These are phyloP conservation scores for Chaetorhynchus papuensis DNA, from an alignment of 2,113 vertebrate species.

Conservation along the genomic window DNA sequence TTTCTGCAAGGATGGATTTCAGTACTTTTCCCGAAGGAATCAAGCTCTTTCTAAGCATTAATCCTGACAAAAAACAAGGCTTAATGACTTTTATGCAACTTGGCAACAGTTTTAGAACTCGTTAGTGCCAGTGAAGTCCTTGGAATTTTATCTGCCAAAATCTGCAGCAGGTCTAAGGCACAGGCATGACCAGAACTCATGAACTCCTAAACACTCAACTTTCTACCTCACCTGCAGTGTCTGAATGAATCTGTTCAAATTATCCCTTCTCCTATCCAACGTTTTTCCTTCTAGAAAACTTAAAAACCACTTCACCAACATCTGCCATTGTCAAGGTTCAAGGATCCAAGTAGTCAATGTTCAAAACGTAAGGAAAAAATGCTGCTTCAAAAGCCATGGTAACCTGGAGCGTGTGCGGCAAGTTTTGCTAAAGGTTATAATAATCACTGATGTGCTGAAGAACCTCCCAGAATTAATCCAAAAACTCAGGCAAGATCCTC, in stretches of 20 bases:
- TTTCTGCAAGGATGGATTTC: background rate
- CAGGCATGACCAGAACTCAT: background rate
- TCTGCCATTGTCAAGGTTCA: background rate
- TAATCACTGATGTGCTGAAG: background rate
- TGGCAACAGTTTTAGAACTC: background rate
- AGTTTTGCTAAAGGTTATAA: background rate
- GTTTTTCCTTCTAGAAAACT: background rate
- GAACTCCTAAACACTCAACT: background rate
- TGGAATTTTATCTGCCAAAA: background rate
- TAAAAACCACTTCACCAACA: background rate
- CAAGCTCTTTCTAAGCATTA: background rate
- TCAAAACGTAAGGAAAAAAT: background rate
- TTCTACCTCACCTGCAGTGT: background rate
- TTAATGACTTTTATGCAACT: background rate
- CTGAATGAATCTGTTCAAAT: background rate
- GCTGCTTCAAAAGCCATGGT: background rate
- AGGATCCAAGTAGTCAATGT: background rate
- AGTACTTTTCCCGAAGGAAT: background rate
- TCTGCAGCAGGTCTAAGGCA: background rate
- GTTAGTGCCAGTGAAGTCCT: background rate
- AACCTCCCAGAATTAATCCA: background rate
- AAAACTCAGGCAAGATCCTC: background rate
- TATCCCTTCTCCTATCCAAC: background rate
- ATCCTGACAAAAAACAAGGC: background rate
- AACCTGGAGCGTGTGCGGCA: accelerated